These are phyloP conservation scores for Mycetomoellerius zeteki DNA, from an alignment of 1,140 invertebrate genomes.

Conservation along the genomic window DNA sequence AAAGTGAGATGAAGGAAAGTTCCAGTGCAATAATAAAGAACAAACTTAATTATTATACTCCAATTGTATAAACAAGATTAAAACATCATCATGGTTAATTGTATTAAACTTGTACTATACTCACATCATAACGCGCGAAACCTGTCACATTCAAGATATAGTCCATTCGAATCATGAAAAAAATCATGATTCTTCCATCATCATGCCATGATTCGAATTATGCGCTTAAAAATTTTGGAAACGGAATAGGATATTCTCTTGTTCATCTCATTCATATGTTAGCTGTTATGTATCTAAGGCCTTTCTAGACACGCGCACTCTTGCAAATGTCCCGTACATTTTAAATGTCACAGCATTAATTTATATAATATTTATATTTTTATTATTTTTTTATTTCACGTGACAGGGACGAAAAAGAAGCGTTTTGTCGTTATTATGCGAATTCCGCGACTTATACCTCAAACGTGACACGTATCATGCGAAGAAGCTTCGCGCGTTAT, in stretches of 20 bases:
- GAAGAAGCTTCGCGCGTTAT: slow-evolving; percentile 77
- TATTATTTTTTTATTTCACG: slow-evolving; percentile 42
- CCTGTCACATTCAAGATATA: too few relatives aligned
- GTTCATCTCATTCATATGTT: slow-evolving; percentile 67
- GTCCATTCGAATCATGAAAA: too few relatives aligned
- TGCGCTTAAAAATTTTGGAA: neutral
- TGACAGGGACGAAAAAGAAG: slow-evolving; percentile 26
- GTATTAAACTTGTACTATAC: too few relatives aligned
- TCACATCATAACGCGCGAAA: too few relatives aligned
- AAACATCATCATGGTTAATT: too few relatives aligned
- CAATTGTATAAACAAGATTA: too few relatives aligned
- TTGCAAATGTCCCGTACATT: slow-evolving; percentile 75
- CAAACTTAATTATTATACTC: too few relatives aligned
- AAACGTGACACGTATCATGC: slow-evolving; percentile 79
- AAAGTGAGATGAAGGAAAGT: too few relatives aligned
- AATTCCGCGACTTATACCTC: slow-evolving; percentile 34
- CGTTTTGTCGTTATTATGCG: slow-evolving; percentile 52
- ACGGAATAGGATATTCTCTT: slow-evolving; percentile 21
- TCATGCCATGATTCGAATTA: neutral
- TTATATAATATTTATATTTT: slow-evolving; percentile 68
- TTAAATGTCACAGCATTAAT: slow-evolving; percentile 70
- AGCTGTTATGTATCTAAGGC: slow-evolving; percentile 77
- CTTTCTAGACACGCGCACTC: slow-evolving; percentile 57
- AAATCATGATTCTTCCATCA: too few relatives aligned
- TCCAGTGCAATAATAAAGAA: too few relatives aligned